Base-by-base conservation (phyloP, 2,888 invertebrate genomes). In the Crocallis elinguaria region DNA sequence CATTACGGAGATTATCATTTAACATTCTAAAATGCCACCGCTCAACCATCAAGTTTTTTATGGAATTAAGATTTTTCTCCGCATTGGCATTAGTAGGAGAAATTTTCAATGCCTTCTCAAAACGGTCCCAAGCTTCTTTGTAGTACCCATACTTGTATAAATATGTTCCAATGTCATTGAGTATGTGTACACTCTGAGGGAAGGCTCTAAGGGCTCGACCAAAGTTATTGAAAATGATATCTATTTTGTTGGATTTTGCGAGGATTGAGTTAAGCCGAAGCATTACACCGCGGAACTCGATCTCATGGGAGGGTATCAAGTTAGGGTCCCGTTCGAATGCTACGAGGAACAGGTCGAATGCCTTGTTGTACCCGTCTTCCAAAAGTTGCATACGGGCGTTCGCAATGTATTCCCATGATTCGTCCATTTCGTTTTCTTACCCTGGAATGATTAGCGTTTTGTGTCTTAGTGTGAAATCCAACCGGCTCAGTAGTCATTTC, bases 1-100 rank as follows among this genome's bases (percentile, higher is more conserved):
- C 76, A 82, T 97, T 97, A 33, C 97, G 88, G 12, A 81, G 75
- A 52, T 81, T 86, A 75, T 97, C 96, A 84, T 97, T 97, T 17
- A 97, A 80, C 96, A 97, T 97, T 51, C 95, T 88, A 78, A 94
- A 96, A 79, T 97, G 96, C 96, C 97, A 97, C 42, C 96, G 85
- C 56, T 95, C 95, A 33, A 96, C 92, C 51, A 95, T 83, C 59
- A 94, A 84, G 76, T 95, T 94, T 67, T 94, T 94, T 0, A 95
- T 85, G 58, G 94, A 94, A 73, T 95, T 93, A 12, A 95, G 82
- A 75, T 95, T 95, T 72, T 94, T 94, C 67, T 94, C 93, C 9
- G 94, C 93, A 61, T 89, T 88, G 0, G 94, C 87, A 74, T 87
- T 93, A 25, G 85, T 78, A 0, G 88, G 81, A 66, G 94, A 88